Base-by-base conservation (phyloP, 2,797 vertebrate genomes). In the Coreius guichenoti region DNA sequence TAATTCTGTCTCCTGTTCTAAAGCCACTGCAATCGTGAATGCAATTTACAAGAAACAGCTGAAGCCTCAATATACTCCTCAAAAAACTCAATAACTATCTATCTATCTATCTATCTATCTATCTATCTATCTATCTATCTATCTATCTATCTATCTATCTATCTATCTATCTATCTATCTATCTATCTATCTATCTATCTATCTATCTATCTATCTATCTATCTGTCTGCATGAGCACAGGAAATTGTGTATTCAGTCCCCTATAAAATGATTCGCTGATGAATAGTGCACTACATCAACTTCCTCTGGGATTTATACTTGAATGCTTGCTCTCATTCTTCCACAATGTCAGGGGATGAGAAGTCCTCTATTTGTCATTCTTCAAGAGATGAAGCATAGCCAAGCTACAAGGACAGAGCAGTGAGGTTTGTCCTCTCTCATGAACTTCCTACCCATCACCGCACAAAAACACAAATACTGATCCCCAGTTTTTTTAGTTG, bases 281-380 rank as follows among this genome's bases (percentile, higher is more conserved):
- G 36, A 78, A 72, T 47, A 45, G 5, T 73, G 77, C 83, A 69
- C 56, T 80, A 81, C 70, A 85, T 82, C 80, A 47, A 51, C 76
- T 73, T 81, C 74, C 67, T 56, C 39, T 51, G 82, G 74, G 86
- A 88, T 75, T 81, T 19, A 26, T 65, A 56, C 73, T 76, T 81
- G 70, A 45, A 70, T 86, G 81, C 80, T 49, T 82, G 67, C 80
- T 87, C 75, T 76, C 77, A 69, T 87, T 88, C 49, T 84, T 43
- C n/a, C 23, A 80, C 85, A 86, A 1, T 81, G 75, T 82, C 89
- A 87, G 54, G 61, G 82, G 65, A 86, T 43, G n/a, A 69, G 86
- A 86, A 85, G 83, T 88, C 87, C 90, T 90, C 90, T 87, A 85
- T 87, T 91, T 91, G 89, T 90, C 90, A 88, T 91, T 90, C 83